Conservation (phyloP, 2,797 vertebrate species). For the Myotis myotis region DNA sequence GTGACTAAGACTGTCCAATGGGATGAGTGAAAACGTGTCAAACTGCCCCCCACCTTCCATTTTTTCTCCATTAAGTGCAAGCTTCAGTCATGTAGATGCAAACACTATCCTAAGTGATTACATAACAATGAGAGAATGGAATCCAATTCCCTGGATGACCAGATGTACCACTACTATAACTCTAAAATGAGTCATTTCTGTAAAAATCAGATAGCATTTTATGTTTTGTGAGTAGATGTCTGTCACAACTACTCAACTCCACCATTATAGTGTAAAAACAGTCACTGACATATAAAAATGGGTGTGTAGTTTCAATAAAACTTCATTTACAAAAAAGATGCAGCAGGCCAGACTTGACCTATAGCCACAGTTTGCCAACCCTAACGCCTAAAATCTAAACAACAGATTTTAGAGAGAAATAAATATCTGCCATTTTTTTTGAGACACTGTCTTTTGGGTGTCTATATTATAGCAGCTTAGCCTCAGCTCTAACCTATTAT, state of each 20-base stretch:
- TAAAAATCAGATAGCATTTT: background rate
- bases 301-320: background rate
- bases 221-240: background rate
- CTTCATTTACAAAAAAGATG: conserved; percentile 1
- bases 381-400: background rate
- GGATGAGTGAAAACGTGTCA: background rate
- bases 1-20: background rate
- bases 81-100: background rate
- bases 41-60: background rate
- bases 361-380: background rate
- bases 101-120: background rate
- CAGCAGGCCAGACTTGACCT: background rate
- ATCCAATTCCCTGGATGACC: background rate
- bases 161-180: background rate
- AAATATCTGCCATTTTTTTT: background rate
- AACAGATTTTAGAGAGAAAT: background rate
- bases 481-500: background rate
- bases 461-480: background rate
- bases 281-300: background rate
- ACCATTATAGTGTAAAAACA: background rate
- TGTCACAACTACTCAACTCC: conserved; percentile 10
- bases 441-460: background rate
- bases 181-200: background rate
- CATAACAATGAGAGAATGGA: background rate
- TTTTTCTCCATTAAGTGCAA: background rate